phyloP scores from a whole-genome alignment of 2,888 invertebrate species.

The Slavum lentiscoides region DNA sequence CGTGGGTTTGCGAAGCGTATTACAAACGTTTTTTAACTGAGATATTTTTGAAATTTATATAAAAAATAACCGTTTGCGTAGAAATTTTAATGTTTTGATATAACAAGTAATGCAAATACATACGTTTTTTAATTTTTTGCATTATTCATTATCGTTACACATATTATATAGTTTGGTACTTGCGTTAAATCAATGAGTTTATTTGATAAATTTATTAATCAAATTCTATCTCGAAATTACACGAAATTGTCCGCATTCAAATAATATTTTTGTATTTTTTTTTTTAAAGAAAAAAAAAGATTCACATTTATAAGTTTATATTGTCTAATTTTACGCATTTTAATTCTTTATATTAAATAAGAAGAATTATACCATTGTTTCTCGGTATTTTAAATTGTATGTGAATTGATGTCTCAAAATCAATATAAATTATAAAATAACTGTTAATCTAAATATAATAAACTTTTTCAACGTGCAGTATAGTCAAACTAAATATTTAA shows the following conservation, averaged over 20 bases:
- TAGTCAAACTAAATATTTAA: background rate
- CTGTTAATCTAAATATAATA: background rate
- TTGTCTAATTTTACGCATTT: background rate
- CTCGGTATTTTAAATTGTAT: background rate
- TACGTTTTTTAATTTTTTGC: no score
- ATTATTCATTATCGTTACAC: no score
- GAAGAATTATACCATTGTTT: background rate
- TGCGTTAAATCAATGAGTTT: background rate
- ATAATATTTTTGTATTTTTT: background rate
- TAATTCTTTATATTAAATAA: background rate
- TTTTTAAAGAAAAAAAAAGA: background rate
- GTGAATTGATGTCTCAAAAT: background rate
- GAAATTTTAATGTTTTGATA: background rate
- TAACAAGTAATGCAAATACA: background rate
- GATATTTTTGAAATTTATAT: background rate
- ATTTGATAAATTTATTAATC: background rate
- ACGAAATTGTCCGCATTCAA: background rate
- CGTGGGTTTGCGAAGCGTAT: background rate
- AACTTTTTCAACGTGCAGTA: background rate
- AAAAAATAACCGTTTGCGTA: background rate
- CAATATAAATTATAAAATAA: background rate
- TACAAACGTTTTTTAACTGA: background rate
- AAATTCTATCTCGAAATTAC: background rate
- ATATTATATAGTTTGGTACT: background rate
- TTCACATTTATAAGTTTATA: background rate